Base-by-base conservation (phyloP, 1,140 invertebrate genomes). In the Drosophila kohkoa region DNA sequence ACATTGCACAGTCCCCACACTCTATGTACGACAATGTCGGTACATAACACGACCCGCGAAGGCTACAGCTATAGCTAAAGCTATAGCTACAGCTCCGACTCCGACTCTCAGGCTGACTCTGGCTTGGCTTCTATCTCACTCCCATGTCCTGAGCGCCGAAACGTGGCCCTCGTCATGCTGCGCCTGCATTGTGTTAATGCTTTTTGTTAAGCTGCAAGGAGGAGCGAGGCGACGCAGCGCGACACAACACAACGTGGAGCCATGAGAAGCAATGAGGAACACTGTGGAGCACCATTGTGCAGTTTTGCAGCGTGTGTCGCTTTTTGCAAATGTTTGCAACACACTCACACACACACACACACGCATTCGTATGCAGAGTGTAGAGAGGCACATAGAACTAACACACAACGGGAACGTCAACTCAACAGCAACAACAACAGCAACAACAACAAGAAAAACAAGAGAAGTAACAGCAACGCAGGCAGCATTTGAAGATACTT, bases 151-250 rank as follows among this genome's bases (percentile, higher is more conserved):
- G 83, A 30, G 75, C 75, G 62, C 62, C 75, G 45, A 74, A 77
- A 68, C 81, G 77, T 75, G 63, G 71, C 72, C 75, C 85, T 54
- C 83, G 83, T 87, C 83, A 87, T 83, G 83, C 80, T 87, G 83
- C 83, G 83, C 83, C 85, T 89, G 83, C 77, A 89, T 88, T 88
- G 83, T 88, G 83, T 88, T 88, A 88, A 88, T 88, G 83, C 83
- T 88, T 88, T 88, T 88, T 87, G 83, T 87, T 87, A 88, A 87
- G 80, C 83, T 88, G 72, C 82, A 82, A 77, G 80, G 64, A 82
- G 66, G 15, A 65, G 51, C 45, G 75, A 59, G 41, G 72, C 20
- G 75, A 59, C 51, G 72, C 20, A 72, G 54, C 51, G 72, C 41
- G 15, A 45, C 57, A 48, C 67, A 15, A 62, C 57, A 57, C 67